These are phyloP conservation scores for Aphelinus certus DNA, from an alignment of 1,140 invertebrate species.

Conservation along the genomic window DNA sequence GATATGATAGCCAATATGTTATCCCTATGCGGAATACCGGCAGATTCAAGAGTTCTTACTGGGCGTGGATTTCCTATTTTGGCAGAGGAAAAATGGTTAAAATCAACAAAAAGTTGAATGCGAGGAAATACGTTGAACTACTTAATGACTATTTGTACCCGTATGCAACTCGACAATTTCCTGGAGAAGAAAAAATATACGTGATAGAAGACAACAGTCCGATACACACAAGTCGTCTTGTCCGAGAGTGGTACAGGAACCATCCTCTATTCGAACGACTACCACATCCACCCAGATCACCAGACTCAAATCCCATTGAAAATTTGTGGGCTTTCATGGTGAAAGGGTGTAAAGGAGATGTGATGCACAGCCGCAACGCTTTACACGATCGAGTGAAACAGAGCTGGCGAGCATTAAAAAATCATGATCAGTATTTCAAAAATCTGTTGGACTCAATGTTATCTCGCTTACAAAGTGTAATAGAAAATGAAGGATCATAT, in stretches of 20 bases:
- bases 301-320: slow-evolving; percentile 51
- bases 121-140: neutral
- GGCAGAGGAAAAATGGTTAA: too few relatives aligned
- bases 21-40: too few relatives aligned
- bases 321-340: slow-evolving; percentile 48
- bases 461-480: too few relatives aligned
- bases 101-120: neutral
- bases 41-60: too few relatives aligned
- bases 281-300: slow-evolving; percentile 46
- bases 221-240: slow-evolving; percentile 23
- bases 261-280: slow-evolving; percentile 34
- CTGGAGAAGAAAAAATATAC: neutral
- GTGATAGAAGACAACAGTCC: slow-evolving; percentile 36
- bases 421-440: too few relatives aligned
- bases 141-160: neutral
- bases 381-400: too few relatives aligned
- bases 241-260: slow-evolving; percentile 21
- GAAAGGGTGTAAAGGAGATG: neutral
- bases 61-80: too few relatives aligned
- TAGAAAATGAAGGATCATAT: too few relatives aligned
- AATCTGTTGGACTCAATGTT: too few relatives aligned
- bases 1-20: too few relatives aligned
- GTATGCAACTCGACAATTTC: neutral
- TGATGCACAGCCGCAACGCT: too few relatives aligned
- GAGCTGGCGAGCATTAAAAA: too few relatives aligned